Conservation (phyloP, 2,113 vertebrate species). For the Aythya baeri region DNA sequence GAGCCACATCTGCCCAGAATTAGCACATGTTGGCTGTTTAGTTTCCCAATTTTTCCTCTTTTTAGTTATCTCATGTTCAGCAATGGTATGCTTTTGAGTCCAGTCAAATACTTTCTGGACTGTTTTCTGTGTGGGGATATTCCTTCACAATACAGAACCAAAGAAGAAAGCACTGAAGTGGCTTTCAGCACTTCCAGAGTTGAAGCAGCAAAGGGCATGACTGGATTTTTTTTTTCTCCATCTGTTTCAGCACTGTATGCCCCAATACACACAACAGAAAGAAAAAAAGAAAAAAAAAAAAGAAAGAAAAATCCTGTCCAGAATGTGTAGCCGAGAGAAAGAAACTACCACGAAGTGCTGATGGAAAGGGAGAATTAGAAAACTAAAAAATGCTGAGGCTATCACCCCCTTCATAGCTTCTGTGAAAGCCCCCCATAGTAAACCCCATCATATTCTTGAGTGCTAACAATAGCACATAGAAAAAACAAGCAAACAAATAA, state of each 20-base stretch:
- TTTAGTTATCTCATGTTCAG: not conserved
- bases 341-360: not conserved
- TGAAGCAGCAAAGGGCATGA: not conserved
- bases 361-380: not conserved
- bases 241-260: not conserved
- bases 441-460: not conserved
- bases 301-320: not conserved
- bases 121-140: not conserved
- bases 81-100: not conserved
- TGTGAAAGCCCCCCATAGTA: not conserved
- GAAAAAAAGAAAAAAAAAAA: not conserved
- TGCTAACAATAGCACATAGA: not conserved
- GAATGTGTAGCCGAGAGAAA: not conserved
- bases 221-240: not conserved
- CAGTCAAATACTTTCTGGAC: not conserved
- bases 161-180: not conserved
- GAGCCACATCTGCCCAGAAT: not conserved
- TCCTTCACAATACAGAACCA: not conserved
- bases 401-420: not conserved
- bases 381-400: not conserved
- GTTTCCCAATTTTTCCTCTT: not conserved
- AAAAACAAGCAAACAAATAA: not conserved
- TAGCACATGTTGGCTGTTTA: not conserved
- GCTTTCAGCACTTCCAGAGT: not conserved
- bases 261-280: not conserved